These are phyloP conservation scores for Natator depressus DNA, from an alignment of 2,113 vertebrate species.

Conservation along the genomic window DNA sequence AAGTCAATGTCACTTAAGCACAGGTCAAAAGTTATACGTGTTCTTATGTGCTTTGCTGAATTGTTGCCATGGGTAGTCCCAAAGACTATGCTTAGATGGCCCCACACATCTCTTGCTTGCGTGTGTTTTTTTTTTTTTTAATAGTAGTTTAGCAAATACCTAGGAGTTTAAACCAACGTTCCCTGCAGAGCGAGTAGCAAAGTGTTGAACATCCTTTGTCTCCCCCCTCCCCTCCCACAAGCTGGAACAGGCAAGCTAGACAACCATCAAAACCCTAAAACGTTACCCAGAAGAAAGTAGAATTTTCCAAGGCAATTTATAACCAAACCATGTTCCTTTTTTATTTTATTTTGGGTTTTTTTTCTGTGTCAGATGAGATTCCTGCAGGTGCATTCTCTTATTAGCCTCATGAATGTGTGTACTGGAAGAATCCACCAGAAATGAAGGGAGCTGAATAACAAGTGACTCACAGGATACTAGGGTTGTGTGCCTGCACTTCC, in stretches of 20 bases:
- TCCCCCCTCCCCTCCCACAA: neutral
- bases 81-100: neutral
- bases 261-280: rapidly evolving
- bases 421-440: neutral
- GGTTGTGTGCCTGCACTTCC: neutral
- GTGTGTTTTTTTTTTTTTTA: neutral
- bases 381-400: neutral
- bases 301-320: neutral
- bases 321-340: neutral
- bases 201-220: neutral
- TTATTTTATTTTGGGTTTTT: neutral
- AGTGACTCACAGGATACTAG: neutral
- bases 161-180: neutral
- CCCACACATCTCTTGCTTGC: too few species aligned
- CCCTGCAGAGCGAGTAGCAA: neutral
- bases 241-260: neutral
- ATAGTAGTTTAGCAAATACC: neutral
- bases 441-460: neutral
- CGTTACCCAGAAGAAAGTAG: neutral
- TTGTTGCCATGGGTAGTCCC: neutral
- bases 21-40: neutral
- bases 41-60: neutral
- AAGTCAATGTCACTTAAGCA: neutral
- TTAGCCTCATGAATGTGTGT: neutral
- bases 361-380: too few species aligned